A percentile compares a stretch with the other conserved stretches of the same genome.
phyloP scores from a whole-genome alignment of 2,888 invertebrate species.

The Platycheirus rosarum region DNA sequence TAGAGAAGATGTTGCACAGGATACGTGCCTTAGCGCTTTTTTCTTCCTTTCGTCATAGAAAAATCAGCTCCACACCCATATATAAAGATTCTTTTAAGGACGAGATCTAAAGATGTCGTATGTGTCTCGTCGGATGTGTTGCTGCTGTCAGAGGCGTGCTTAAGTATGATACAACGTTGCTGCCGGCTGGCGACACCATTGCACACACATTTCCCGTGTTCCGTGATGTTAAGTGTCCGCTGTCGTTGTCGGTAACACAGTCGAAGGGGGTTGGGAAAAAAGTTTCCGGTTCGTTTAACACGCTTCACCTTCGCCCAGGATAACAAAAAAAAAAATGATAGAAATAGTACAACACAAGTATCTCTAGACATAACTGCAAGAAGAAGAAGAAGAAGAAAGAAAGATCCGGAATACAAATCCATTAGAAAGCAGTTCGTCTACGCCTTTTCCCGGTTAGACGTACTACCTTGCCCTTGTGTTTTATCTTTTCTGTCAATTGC shows the following conservation, averaged over 20 bases:
- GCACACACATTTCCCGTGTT: constrained; percentile 66
- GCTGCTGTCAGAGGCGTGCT: constrained; percentile 71
- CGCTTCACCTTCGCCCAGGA: constrained; percentile 62
- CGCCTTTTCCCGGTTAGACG: constrained; percentile 22
- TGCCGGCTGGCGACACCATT: constrained; percentile 55
- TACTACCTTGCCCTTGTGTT: constrained; percentile 51
- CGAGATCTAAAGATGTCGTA: constrained; percentile 55
- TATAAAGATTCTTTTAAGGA: constrained; percentile 10
- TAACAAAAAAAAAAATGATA: constrained; percentile 1
- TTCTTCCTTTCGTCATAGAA: constrained; percentile 55
- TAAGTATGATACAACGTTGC: constrained; percentile 65
- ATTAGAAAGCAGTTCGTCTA: constrained; percentile 62
- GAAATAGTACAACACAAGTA: constrained; percentile 7
- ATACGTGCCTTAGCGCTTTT: constrained; percentile 67
- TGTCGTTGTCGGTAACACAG: constrained; percentile 28
- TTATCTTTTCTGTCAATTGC: constrained; percentile 60
- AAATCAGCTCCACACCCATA: constrained; percentile 43
- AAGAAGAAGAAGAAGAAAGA: constrained; percentile 3
- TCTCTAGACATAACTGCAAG: constrained; percentile 44
- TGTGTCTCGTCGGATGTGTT: constrained; percentile 59
- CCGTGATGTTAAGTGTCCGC: constrained; percentile 69
- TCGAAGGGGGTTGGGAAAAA: constrained; percentile 45
- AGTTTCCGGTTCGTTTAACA: constrained; percentile 74
- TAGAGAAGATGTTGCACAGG: constrained; percentile 44
- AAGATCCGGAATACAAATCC: constrained; percentile 65